phyloP scores from a whole-genome alignment of 2,113 vertebrate genomes.

The Gymnogyps californianus region DNA sequence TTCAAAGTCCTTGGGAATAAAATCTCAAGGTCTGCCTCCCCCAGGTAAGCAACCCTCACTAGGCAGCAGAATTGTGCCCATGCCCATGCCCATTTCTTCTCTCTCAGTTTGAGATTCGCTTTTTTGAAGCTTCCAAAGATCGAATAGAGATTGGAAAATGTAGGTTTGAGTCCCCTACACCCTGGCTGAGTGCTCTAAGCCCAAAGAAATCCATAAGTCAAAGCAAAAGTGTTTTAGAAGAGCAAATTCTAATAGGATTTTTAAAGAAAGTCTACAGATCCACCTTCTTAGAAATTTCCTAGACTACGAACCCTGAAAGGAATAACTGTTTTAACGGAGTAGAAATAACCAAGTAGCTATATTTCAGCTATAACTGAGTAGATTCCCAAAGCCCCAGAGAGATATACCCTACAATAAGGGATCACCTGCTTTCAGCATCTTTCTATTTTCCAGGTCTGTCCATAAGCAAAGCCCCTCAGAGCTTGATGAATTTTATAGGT shows the following conservation, averaged over 20 bases:
- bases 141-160: neutral
- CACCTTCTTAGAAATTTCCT: neutral
- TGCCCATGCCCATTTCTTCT: neutral
- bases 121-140: neutral
- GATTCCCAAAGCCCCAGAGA: neutral
- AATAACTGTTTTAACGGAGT: neutral
- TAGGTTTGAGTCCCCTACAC: neutral
- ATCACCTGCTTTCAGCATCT: neutral
- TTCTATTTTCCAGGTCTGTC: neutral
- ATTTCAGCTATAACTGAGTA: neutral
- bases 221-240: neutral
- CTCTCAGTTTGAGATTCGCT: neutral
- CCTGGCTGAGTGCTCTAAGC: neutral
- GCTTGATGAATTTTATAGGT: neutral
- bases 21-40: neutral
- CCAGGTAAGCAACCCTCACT: neutral
- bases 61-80: neutral
- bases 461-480: neutral
- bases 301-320: neutral
- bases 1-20: neutral
- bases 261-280: neutral
- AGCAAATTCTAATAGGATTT: neutral
- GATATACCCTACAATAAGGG: neutral
- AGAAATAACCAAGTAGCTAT: neutral
- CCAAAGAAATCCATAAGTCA: neutral